These are phyloP conservation scores for Dermatemys mawii DNA, from an alignment of 2,113 vertebrate genomes.

Conservation along the genomic window DNA sequence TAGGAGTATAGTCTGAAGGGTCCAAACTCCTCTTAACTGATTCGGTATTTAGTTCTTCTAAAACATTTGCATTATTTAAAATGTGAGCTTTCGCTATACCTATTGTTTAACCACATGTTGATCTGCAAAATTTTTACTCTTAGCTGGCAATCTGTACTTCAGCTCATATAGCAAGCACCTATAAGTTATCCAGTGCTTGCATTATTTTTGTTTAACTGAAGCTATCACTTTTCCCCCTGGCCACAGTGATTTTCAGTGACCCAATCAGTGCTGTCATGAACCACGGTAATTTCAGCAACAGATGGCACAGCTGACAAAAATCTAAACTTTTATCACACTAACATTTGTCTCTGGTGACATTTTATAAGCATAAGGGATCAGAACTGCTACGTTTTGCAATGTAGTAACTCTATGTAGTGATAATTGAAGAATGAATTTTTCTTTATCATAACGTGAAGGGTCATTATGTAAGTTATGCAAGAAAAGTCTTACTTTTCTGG, in stretches of 20 bases:
- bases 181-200: neutral
- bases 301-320: neutral
- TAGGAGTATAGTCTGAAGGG: neutral
- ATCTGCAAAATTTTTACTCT: neutral
- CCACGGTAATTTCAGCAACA: neutral
- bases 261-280: neutral
- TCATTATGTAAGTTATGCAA: neutral
- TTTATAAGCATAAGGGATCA: neutral
- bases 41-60: neutral
- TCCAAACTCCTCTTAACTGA: neutral
- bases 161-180: neutral
- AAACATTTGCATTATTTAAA: neutral
- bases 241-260: neutral
- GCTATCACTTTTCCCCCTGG: neutral
- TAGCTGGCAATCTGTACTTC: neutral
- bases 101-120: neutral
- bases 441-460: neutral
- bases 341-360: neutral
- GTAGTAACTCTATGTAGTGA: neutral
- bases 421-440: neutral
- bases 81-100: neutral
- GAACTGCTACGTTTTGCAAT: neutral
- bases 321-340: neutral
- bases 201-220: neutral
- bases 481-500: neutral